Base-by-base conservation (phyloP, 2,113 vertebrate genomes). In the Tragulus kanchil region DNA sequence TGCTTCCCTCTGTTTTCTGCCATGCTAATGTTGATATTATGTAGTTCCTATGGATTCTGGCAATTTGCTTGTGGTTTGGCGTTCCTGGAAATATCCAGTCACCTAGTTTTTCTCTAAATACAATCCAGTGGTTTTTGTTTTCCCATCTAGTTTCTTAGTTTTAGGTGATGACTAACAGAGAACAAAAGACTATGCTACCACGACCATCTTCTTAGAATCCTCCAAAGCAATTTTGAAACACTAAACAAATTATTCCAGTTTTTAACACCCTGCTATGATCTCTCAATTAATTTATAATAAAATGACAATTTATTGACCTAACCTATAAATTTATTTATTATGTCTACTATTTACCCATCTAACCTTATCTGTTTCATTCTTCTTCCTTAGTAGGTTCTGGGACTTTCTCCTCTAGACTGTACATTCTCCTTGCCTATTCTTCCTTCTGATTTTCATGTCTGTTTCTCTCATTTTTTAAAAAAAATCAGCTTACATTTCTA, bases 221-320 rank as follows among this genome's bases (percentile, higher is more conserved):
- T 10, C 25, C 15, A 21, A 8, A 36, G 61, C 79, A 79, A 84
- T 26, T 31, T 85, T 78, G 59, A 50, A 8, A 90, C n/a, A 3
- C 1, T 90, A 93, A 96, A 62, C 11, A 48, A 59, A 87, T 52
- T 50, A 42, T 26, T n/a, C 45, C 19, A 75, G 6, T 45, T 84
- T 81, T 17, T 89, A 89, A 45, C 1, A 45, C 3, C 1, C 13
- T 67, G 6, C 12, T 78, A 31, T 26, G 54, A 82, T 25, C 52
- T 78, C 31, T 84, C n/a, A 85, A 42, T 17, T 85, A 50, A 54
- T 79, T 92, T 86, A 71, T 21, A 94, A 50, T 84, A 45, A 94
- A 89, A 73, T 86, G 36, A 69, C 15, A 67, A 71, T 3, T 19
- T 89, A 62, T 5, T 78, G 65, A 58, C 2, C 6, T 45, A 65